A percentile compares a stretch with the other conserved stretches of the same genome.
phyloP scores from a whole-genome alignment of 2,113 vertebrate genomes.

The Pterophyllum scalare region DNA sequence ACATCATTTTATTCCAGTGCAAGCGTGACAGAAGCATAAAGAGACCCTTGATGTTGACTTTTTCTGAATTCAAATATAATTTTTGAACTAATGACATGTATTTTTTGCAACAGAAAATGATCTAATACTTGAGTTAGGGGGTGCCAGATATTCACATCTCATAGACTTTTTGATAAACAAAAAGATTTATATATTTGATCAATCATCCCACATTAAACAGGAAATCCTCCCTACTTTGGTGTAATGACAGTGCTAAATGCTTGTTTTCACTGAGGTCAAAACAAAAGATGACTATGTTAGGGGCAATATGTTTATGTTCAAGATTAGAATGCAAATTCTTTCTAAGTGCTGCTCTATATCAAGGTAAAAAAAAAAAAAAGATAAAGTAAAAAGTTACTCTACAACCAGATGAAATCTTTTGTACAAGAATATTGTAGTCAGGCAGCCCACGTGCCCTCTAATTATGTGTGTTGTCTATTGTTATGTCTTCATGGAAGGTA shows the following conservation, averaged over 20 bases:
- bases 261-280: not conserved
- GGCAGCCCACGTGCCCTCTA: not conserved
- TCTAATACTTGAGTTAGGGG: not conserved
- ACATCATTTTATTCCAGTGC: not conserved
- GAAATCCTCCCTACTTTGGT: not conserved
- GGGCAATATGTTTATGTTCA: too few species aligned
- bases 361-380: not conserved
- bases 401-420: not conserved
- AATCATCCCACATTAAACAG: not conserved
- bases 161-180: not conserved
- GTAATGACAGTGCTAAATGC: not conserved
- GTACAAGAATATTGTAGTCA: not conserved
- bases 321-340: not conserved
- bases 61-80: slow-evolving; percentile 8
- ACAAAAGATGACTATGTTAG: not conserved
- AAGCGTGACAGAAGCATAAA: not conserved
- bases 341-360: not conserved
- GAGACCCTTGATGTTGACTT: not conserved
- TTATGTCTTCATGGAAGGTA: slow-evolving; percentile 44
- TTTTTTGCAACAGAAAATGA: slow-evolving; percentile 5
- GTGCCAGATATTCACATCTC: not conserved
- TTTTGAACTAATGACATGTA: not conserved
- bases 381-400: not conserved
- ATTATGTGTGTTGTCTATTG: not conserved
- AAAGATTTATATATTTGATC: not conserved